A percentile compares a stretch with the other conserved stretches of the same genome.
Evolutionary conservation across 2,113 vertebrate genomes (phyloP).

Genomic region (Pluvialis apricaria): DNA sequence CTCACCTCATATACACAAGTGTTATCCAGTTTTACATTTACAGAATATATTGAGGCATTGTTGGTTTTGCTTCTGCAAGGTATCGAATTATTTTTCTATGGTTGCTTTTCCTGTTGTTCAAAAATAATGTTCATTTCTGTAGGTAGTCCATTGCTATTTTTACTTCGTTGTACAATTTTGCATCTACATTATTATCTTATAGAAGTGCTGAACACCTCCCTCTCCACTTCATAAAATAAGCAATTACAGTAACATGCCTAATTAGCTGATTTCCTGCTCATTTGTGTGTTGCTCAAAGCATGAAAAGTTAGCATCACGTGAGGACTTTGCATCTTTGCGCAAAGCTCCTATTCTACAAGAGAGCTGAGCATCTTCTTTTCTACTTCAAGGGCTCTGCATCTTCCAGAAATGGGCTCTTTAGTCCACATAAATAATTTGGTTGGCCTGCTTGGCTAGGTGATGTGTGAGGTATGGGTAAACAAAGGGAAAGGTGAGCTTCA

Average conservation of each 20-base stretch:
- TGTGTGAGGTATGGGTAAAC: background rate
- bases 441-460: background rate
- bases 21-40: background rate
- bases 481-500: background rate
- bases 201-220: constrained; percentile 9
- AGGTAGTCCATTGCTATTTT: background rate
- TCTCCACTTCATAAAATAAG: constrained; percentile 16
- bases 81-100: background rate
- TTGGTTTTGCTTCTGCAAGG: background rate
- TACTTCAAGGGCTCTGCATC: background rate
- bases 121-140: background rate
- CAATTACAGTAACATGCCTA: constrained; percentile 15
- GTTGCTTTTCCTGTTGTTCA: background rate
- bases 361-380: background rate
- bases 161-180: background rate
- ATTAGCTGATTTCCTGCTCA: constrained; percentile 42
- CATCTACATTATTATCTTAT: background rate
- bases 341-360: background rate
- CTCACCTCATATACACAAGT: background rate
- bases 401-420: background rate
- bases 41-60: background rate
- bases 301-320: background rate
- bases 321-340: background rate
- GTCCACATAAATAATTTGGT: background rate
- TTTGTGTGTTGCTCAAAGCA: constrained; percentile 18